Evolutionary conservation across 37 sponge, comb jelly and placozoan genomes (phyloP).

Genomic region (Mnemiopsis leidyi): DNA sequence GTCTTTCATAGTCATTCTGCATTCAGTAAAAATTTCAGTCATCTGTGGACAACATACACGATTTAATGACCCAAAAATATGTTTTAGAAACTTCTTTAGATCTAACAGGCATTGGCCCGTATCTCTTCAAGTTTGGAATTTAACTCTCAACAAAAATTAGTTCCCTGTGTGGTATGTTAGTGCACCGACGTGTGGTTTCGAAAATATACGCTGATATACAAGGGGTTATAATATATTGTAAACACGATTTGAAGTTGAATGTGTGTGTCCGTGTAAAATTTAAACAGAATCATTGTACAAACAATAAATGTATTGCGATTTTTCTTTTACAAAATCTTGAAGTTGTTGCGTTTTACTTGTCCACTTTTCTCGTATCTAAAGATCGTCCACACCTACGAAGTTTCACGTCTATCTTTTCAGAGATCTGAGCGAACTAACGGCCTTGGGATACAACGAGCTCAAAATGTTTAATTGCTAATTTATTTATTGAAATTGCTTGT

Average conservation of each 20-base stretch:
- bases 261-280: background rate
- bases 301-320: background rate
- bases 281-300: background rate
- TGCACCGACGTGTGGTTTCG: no score
- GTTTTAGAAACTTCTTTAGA: no score
- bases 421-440: background rate
- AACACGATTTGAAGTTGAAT: background rate
- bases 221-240: background rate
- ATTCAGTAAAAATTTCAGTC: no score
- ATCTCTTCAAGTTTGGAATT: no score
- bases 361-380: background rate
- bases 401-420: background rate
- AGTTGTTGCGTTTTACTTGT: background rate
- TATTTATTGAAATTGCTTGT: background rate
- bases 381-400: background rate
- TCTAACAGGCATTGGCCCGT: no score
- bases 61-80: no score
- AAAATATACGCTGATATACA: no score
- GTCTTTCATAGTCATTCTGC: no score
- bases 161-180: no score
- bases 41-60: no score
- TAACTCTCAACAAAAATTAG: no score
- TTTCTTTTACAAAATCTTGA: background rate
- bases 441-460: background rate
- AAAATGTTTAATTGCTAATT: background rate